Conservation (phyloP, 1,140 invertebrate genomes). For the Diuraphis noxia region DNA sequence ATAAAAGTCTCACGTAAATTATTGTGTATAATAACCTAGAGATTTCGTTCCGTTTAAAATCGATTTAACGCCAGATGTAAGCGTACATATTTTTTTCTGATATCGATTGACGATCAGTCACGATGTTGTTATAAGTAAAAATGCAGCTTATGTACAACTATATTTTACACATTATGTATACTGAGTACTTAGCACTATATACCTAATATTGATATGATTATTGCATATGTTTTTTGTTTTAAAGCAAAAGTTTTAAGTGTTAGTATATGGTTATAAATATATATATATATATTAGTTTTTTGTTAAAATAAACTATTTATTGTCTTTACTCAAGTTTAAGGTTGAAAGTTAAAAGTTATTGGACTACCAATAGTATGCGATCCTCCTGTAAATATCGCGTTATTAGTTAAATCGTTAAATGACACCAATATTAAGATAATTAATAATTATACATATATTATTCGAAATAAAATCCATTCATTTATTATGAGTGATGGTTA, state of each 20-base stretch:
- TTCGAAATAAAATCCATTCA: too few species aligned
- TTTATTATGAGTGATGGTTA: too few species aligned
- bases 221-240: not conserved
- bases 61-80: constrained; percentile 14
- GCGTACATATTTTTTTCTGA: not conserved
- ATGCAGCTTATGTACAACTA: not conserved
- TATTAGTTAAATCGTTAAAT: not conserved
- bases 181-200: too few species aligned
- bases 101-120: constrained; percentile 26
- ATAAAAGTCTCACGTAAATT: not conserved
- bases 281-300: too few species aligned
- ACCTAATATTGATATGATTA: not conserved
- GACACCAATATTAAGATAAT: not conserved
- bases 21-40: constrained; percentile 3
- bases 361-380: not conserved
- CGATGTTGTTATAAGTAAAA: not conserved
- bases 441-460: too few species aligned
- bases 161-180: not conserved
- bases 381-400: not conserved
- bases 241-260: not conserved
- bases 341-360: not conserved
- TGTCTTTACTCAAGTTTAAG: not conserved
- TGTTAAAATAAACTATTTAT: not conserved
- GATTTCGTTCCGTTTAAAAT: constrained; percentile 44
- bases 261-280: not conserved